phyloP scores from a whole-genome alignment of 2,113 vertebrate genomes.

The Sapayoa aenigma region DNA sequence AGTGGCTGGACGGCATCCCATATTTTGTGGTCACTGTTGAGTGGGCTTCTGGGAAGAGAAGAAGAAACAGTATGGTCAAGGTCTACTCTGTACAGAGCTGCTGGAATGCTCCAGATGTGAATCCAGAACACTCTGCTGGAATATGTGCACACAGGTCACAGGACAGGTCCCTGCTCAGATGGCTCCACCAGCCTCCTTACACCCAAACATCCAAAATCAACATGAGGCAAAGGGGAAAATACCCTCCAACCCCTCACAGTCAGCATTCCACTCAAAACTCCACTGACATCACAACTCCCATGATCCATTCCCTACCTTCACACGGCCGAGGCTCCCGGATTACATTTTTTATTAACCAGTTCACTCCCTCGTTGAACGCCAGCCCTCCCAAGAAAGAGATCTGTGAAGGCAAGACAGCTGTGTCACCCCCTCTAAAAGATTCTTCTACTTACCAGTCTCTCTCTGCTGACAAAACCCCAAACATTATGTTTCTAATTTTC shows the following conservation, averaged over 20 bases:
- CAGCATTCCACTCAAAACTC: background rate
- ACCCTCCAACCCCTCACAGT: background rate
- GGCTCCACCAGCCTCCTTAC: background rate
- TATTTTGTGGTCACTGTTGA: conserved; percentile 85
- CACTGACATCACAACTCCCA: background rate
- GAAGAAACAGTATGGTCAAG: conserved; percentile 7
- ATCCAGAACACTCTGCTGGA: background rate
- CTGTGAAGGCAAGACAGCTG: conserved; percentile 67
- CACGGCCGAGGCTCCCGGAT: conserved; percentile 93
- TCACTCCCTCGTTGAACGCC: conserved; percentile 90
- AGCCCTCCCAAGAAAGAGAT: conserved; percentile 96
- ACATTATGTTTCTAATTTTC: background rate
- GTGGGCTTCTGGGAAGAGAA: conserved; percentile 82
- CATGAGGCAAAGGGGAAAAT: background rate
- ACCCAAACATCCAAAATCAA: background rate
- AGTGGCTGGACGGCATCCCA: conserved; percentile 97
- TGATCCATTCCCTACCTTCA: conserved; percentile 77
- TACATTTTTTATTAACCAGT: conserved; percentile 95
- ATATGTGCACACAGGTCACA: background rate
- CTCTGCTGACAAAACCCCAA: background rate
- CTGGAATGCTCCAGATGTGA: background rate
- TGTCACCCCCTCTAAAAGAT: background rate
- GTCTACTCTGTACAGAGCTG: background rate
- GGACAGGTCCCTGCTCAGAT: background rate
- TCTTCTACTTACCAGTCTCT: background rate